Base-by-base conservation (phyloP, 2,797 vertebrate species). In the Sebastes wilsoni region DNA sequence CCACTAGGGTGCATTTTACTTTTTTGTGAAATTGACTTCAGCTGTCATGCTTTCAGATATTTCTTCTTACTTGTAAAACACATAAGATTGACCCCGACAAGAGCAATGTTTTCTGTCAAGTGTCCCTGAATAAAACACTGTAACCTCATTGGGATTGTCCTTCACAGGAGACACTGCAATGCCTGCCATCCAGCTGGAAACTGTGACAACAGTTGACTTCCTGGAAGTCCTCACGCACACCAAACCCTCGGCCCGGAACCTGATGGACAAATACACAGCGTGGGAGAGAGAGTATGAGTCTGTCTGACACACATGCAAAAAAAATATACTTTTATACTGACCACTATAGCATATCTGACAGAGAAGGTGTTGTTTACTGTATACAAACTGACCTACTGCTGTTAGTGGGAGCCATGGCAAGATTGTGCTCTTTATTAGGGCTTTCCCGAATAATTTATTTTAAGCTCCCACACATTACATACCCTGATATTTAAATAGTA, bases 151-250 rank as follows among this genome's bases (percentile, higher is more conserved):
- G 0, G 18, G 25, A 20, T 32, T 72, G 11, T 79, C n/a, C 22
- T 72, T 67, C 83, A 75, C 80, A 98, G 98, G 89, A 25, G 93
- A 83, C 64, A 85, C 75, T 46, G 78, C 87, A 56, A 88, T 97
- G 75, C 89, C 95, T 0, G 10, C 74, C 68, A 95, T 98, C 87
- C 91, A 81, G 4, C 87, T 99, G 93, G 98, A 98, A 76, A 97
- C 91, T 0, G 96, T 99, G 82, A 97, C 96, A 9, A 98, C 97
- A 0, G 91, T 88, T 0, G 97, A 99, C 88, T 97, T 99, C 88
- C 88, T 97, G 89, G 96, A 99, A 22, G 98, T 97, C 49, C 94
- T 97, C 0, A 38, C 95, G 25, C 97, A 99, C 90, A 98, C 97
- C 81, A 99, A 99, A 87, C 98, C 96, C 0, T 99, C 98, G 0